Evolutionary conservation across 2,888 invertebrate genomes (phyloP).

Genomic region (Catocala sponsa): DNA sequence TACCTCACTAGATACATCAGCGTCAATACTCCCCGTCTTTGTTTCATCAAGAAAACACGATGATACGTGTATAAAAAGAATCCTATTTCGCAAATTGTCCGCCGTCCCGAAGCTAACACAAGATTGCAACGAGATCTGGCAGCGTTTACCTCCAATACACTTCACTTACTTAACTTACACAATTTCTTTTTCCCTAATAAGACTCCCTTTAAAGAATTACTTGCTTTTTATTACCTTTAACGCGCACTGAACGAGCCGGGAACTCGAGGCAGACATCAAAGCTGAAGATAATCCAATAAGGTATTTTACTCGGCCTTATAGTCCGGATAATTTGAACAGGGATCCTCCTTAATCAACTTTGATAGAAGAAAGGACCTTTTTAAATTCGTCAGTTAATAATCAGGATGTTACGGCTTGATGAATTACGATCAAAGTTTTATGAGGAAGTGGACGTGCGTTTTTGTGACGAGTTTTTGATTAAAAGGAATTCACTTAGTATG

Average conservation of each 20-base stretch:
- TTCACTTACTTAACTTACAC: constrained; percentile 71
- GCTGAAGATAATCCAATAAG: constrained; percentile 82
- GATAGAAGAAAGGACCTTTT: constrained; percentile 67
- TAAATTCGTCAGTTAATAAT: constrained; percentile 74
- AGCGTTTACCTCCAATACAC: constrained; percentile 49
- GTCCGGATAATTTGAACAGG: constrained; percentile 74
- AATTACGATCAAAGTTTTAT: constrained; percentile 65
- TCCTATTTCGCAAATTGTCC: constrained; percentile 44
- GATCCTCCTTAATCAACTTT: constrained; percentile 76
- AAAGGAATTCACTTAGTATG: constrained; percentile 27
- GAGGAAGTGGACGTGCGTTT: constrained; percentile 29
- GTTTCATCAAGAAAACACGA: constrained; percentile 21
- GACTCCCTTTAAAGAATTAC: constrained; percentile 77
- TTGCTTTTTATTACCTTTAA: constrained; percentile 80
- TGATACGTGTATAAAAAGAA: constrained; percentile 26
- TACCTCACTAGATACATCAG: background rate
- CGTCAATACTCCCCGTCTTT: background rate
- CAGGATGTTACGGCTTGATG: constrained; percentile 64
- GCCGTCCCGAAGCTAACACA: constrained; percentile 22
- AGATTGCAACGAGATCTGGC: constrained; percentile 35
- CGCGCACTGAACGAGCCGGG: constrained; percentile 70
- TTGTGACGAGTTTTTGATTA: constrained; percentile 44
- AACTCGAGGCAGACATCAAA: constrained; percentile 78
- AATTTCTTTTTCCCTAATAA: constrained; percentile 72
- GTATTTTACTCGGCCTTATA: constrained; percentile 73